These are phyloP conservation scores for Deladenus siricidicola DNA, from an alignment of 2,888 invertebrate genomes.

Conservation along the genomic window DNA sequence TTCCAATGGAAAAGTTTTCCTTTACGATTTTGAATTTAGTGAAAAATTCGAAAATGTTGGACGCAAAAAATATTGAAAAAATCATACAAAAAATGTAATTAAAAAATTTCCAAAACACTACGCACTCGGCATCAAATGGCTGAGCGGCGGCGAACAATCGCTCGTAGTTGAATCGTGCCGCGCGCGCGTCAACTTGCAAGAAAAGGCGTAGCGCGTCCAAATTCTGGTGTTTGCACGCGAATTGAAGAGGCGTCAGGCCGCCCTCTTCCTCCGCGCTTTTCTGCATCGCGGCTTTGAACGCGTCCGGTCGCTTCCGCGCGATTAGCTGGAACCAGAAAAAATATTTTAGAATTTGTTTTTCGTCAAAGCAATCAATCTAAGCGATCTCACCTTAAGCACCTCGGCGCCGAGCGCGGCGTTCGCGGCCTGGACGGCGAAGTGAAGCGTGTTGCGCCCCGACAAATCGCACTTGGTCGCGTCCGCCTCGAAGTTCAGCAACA, in stretches of 20 bases:
- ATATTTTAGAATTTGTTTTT: background rate
- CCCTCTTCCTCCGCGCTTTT: slow-evolving; percentile 8
- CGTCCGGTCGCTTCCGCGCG: background rate
- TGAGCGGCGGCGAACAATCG: background rate
- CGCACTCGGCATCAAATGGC: background rate
- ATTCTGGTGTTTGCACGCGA: slow-evolving; percentile 5
- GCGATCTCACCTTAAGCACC: slow-evolving; percentile 17
- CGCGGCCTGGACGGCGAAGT: slow-evolving; percentile 11
- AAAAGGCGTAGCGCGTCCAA: background rate
- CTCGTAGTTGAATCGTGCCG: background rate
- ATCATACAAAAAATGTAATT: background rate
- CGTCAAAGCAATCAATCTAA: background rate
- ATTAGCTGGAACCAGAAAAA: background rate
- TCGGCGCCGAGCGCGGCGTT: background rate
- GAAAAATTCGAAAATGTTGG: too few species aligned
- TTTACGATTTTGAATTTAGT: too few species aligned
- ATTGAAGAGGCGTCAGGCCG: slow-evolving; percentile 12
- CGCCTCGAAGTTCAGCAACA: slow-evolving; percentile 18
- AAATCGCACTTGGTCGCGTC: slow-evolving; percentile 22
- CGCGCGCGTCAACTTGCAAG: background rate
- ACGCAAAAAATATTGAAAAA: too few species aligned
- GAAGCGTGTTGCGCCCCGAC: slow-evolving; percentile 16
- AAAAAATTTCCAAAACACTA: background rate
- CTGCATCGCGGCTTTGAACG: slow-evolving; percentile 3
- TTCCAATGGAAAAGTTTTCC: too few species aligned